These are phyloP conservation scores for Conomelus anceps DNA, from an alignment of 2,888 invertebrate genomes.

Conservation along the genomic window DNA sequence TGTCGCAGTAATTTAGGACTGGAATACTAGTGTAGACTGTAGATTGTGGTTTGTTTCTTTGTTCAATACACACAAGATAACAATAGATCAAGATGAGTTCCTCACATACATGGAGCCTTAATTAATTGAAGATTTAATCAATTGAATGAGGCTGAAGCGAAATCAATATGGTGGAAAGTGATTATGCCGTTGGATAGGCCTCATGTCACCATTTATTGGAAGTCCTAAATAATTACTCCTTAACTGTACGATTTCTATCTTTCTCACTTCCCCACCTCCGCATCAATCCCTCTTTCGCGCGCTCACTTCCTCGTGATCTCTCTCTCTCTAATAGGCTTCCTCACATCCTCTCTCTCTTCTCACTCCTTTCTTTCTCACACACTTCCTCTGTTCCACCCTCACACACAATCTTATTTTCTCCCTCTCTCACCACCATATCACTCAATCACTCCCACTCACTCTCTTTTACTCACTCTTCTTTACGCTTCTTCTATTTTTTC, in stretches of 20 bases:
- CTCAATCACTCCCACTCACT: too few relatives aligned
- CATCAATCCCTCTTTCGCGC: neutral
- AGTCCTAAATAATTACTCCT: neutral
- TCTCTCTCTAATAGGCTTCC: too few relatives aligned
- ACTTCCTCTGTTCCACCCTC: too few relatives aligned
- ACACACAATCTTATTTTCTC: too few relatives aligned
- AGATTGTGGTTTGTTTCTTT: too few relatives aligned
- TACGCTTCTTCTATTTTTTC: too few relatives aligned
- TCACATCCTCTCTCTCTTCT: too few relatives aligned
- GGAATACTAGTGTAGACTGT: too few relatives aligned
- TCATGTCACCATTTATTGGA: neutral
- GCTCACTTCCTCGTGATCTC: neutral
- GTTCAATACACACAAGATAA: neutral
- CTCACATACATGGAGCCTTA: neutral
- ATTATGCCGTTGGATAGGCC: neutral
- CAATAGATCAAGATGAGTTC: neutral
- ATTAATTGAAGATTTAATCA: neutral
- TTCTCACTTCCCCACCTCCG: neutral
- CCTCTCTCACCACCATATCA: too few relatives aligned
- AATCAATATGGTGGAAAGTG: neutral
- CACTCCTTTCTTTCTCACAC: too few relatives aligned
- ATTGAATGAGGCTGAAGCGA: neutral
- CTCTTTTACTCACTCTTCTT: too few relatives aligned
- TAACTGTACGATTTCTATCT: neutral
- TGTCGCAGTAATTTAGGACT: too few relatives aligned